These are phyloP conservation scores for Larimichthys polyactis DNA, from an alignment of 2,113 vertebrate genomes.

Conservation along the genomic window DNA sequence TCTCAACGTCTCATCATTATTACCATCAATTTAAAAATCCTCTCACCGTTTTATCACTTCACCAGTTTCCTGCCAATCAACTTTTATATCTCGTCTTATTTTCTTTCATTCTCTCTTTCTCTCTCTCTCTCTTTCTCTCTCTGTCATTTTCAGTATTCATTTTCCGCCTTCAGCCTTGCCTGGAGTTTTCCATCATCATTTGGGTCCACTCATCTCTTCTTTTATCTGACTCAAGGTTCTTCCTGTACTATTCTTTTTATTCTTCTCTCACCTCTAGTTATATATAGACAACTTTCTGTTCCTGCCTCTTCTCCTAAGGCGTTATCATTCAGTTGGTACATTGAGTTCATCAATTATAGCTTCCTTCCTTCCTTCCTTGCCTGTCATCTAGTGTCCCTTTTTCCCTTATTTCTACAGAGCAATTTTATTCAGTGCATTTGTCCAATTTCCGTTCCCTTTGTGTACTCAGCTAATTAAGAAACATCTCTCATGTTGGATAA, in stretches of 20 bases:
- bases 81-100: not conserved
- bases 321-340: conserved; percentile 14
- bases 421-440: conserved; percentile 9
- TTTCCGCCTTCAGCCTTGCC: conserved; percentile 23
- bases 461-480: conserved; percentile 8
- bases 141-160: conserved; percentile 25
- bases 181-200: conserved; percentile 37
- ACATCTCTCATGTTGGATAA: conserved; percentile 5
- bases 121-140: conserved; percentile 1
- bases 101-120: conserved; percentile 5
- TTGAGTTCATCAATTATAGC: conserved; percentile 19
- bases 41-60: not conserved
- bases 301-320: conserved; percentile 2
- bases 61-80: not conserved
- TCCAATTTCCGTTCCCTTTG: conserved; percentile 20
- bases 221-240: conserved; percentile 60
- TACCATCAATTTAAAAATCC: not conserved
- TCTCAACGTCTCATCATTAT: not conserved
- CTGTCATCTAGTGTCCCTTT: conserved; percentile 25
- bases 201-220: conserved; percentile 40
- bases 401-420: conserved; percentile 6
- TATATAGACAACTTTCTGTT: conserved; percentile 10
- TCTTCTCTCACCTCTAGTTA: not conserved
- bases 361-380: not conserved
- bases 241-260: not conserved